Percentiles rank a stretch among this genome's conserved stretches.
Evolutionary conservation across 2,113 vertebrate genomes (phyloP).

Genomic region (Corydoras maculifer): DNA sequence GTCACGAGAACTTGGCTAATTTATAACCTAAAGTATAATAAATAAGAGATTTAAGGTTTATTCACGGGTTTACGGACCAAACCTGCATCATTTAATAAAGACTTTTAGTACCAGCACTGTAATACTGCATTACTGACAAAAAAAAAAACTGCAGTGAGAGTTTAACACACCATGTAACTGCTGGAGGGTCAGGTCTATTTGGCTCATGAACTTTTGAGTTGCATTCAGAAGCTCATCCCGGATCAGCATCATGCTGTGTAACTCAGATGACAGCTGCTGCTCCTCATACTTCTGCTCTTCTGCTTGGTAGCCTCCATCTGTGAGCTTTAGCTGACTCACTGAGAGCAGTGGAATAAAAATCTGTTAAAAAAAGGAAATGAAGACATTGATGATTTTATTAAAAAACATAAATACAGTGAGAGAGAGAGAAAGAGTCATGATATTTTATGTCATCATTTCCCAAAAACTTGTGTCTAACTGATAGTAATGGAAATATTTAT

Average conservation of each 20-base stretch:
- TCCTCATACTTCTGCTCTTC: neutral
- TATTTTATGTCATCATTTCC: too few species aligned
- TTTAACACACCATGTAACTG: constrained; percentile 65
- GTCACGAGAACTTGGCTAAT: too few species aligned
- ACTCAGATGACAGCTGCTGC: constrained; percentile 34
- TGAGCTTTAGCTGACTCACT: constrained; percentile 57
- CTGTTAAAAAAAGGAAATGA: constrained; percentile 45
- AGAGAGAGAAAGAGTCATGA: neutral
- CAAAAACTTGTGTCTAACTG: too few species aligned
- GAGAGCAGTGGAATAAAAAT: constrained; percentile 64
- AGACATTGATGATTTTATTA: neutral
- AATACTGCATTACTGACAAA: too few species aligned
- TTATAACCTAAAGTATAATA: too few species aligned
- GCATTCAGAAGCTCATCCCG: constrained; percentile 71
- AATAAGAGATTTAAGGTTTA: too few species aligned
- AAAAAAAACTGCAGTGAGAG: neutral
- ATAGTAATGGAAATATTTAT: too few species aligned
- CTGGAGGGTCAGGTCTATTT: constrained; percentile 62
- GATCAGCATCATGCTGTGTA: constrained; percentile 36
- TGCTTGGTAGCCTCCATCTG: constrained; percentile 14
- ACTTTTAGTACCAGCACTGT: too few species aligned
- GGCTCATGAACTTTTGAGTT: constrained; percentile 62
- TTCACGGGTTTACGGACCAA: too few species aligned
- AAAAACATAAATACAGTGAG: neutral
- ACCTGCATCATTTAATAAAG: too few species aligned